phyloP scores from a whole-genome alignment of 2,888 invertebrate genomes.

The Ochropacha duplaris region DNA sequence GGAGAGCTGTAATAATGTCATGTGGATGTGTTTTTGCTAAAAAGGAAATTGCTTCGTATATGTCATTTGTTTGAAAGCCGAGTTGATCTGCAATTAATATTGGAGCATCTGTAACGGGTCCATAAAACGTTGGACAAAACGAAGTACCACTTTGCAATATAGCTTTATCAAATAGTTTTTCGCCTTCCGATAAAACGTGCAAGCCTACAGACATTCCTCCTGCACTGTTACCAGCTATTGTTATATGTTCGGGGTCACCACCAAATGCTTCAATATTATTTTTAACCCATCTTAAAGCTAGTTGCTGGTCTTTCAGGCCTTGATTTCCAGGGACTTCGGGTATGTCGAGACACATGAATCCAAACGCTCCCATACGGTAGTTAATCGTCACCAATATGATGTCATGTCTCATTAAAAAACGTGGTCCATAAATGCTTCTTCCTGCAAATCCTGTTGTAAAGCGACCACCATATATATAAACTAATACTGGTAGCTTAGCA shows the following conservation, averaged over 20 bases:
- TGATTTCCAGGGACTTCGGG: conserved; percentile 55
- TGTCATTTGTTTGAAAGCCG: conserved; percentile 29
- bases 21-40: conserved; percentile 30
- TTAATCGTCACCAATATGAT: conserved; percentile 53
- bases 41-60: conserved; percentile 37
- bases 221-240: conserved; percentile 51
- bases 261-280: conserved; percentile 56
- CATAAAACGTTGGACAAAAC: conserved; percentile 17
- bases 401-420: conserved; percentile 48
- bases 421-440: conserved; percentile 39
- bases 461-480: conserved; percentile 53
- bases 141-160: conserved; percentile 47
- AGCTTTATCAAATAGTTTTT: conserved; percentile 41
- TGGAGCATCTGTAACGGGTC: conserved; percentile 32
- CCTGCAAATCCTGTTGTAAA: conserved; percentile 37
- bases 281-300: conserved; percentile 56
- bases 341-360: conserved; percentile 59
- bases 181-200: conserved; percentile 43
- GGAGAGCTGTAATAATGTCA: conserved; percentile 31
- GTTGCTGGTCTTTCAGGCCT: conserved; percentile 57
- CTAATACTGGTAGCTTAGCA: conserved; percentile 50
- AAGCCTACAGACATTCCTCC: conserved; percentile 52
- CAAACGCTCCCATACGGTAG: conserved; percentile 56
- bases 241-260: conserved; percentile 51
- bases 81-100: conserved; percentile 36